A percentile compares a stretch with the other conserved stretches of the same genome.
Evolutionary conservation across 2,797 vertebrate genomes (phyloP).

Genomic region (Crax fasciolata): DNA sequence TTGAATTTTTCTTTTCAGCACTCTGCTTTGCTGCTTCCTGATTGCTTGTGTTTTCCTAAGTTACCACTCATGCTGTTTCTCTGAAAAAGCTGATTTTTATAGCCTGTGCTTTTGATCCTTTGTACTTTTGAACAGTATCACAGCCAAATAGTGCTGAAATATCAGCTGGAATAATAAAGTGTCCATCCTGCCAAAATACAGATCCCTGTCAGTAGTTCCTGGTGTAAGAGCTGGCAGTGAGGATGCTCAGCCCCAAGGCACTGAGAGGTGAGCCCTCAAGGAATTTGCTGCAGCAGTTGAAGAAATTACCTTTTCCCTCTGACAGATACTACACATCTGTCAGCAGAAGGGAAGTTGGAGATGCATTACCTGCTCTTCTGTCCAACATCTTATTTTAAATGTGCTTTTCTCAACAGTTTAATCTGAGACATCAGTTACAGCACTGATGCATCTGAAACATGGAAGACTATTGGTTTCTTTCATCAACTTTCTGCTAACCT

Average conservation of each 20-base stretch:
- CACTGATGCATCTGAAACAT: not conserved
- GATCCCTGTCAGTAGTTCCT: not conserved
- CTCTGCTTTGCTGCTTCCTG: constrained; percentile 16
- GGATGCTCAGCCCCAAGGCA: not conserved
- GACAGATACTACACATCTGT: not conserved
- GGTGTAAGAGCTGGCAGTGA: not conserved
- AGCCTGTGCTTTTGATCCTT: not conserved
- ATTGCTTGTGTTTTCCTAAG: not conserved
- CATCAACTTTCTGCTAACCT: not conserved
- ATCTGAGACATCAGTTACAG: not conserved
- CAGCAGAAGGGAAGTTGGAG: not conserved
- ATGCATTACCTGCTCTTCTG: not conserved
- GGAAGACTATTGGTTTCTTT: not conserved
- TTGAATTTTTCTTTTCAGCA: not conserved
- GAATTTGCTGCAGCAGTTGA: not conserved
- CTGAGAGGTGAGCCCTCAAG: not conserved
- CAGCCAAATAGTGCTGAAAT: not conserved
- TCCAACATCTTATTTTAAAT: not conserved
- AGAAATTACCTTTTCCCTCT: not conserved
- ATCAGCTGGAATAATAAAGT: not conserved
- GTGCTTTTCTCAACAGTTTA: not conserved
- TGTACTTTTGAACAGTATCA: not conserved
- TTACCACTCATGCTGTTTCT: not conserved
- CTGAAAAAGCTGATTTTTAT: not conserved
- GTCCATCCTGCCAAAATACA: not conserved